phyloP scores from a whole-genome alignment of 2,888 invertebrate species.

The Leptura quadrifasciata region DNA sequence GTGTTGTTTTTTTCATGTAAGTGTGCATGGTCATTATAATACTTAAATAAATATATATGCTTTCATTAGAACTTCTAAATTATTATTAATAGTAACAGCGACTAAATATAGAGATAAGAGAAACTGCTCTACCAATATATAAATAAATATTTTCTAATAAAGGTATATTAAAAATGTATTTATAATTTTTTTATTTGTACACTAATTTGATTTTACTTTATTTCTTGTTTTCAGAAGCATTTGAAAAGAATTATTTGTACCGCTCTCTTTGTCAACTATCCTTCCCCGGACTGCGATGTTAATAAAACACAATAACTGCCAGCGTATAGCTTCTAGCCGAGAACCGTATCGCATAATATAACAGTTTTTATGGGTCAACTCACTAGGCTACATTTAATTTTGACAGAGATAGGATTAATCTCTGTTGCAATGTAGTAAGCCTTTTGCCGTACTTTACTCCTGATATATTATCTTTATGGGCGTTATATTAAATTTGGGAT shows the following conservation, averaged over 20 bases:
- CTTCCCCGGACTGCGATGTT: conserved; percentile 23
- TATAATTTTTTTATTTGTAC: too few relatives aligned
- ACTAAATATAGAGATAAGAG: too few relatives aligned
- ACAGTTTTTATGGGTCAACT: conserved; percentile 38
- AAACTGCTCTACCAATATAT: too few relatives aligned
- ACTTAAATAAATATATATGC: too few relatives aligned
- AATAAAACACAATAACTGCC: conserved; percentile 40
- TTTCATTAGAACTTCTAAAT: too few relatives aligned
- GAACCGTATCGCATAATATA: conserved; percentile 34
- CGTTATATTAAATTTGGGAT: conserved; percentile 31
- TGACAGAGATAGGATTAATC: conserved; percentile 37
- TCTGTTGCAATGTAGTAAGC: conserved; percentile 28
- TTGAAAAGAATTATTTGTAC: conserved; percentile 21
- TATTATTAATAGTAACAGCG: too few relatives aligned
- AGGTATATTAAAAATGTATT: too few relatives aligned
- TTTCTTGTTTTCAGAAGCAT: background rate
- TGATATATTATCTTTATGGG: conserved; percentile 36
- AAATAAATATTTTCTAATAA: too few relatives aligned
- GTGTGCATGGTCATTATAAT: too few relatives aligned
- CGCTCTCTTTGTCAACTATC: conserved; percentile 32
- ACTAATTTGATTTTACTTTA: too few relatives aligned
- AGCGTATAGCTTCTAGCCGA: conserved; percentile 23
- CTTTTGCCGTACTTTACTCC: conserved; percentile 23
- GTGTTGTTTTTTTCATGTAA: too few relatives aligned
- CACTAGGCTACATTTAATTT: conserved; percentile 33